Evolutionary conservation across 2,888 invertebrate species (phyloP), one percentile per base, ranked within the genome.

Genomic region (Oscheius sp.): DNA sequence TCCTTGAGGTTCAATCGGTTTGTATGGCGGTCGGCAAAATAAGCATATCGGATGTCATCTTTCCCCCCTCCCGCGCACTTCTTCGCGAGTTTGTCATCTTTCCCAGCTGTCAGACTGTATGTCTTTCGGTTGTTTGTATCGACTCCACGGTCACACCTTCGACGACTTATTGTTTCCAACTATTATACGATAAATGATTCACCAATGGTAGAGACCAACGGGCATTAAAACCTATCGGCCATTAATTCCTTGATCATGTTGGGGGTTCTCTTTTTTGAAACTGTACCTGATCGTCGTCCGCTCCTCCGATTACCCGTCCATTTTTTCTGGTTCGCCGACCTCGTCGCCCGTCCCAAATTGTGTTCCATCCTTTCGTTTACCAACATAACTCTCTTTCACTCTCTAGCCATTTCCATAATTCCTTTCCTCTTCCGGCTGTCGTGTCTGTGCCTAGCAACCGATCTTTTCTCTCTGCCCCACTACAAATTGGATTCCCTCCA

Each of bases 11-110:
- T 32, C 33, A 20, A 50, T 12, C 26, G 64, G 32, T 22, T 33
- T 32, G 28, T 2, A 51, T 20, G 54, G 33, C 44, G 24, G 24
- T 17, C 14, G 38, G 45, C 59, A 59, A 59, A 59, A 59, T 59
- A 59, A 59, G 59, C 59, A 32, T 41, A 59, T 59, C 59, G 59
- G 59, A 30, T 59, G 59, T 28, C 59, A 54, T 44, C 44, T 44
- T 20, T 30, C 4, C 30, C 14, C 30, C 30, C n/a, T 12, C 54
- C n/a, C 54, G 54, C 54, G 54, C 54, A 36, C 59, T 44, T 59
- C 59, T 41, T 28, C 28, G n/a, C 20, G 44, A 41, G 44, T 59
- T 59, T 59, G 41, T 59, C 44, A 30, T 44, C 59, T 59, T n/a
- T 9, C 28, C 50, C 44, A 30, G 41, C 59, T 59, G 59, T 59